These are phyloP conservation scores for Scarus forsteni DNA, from an alignment of 2,797 vertebrate genomes.

Conservation along the genomic window DNA sequence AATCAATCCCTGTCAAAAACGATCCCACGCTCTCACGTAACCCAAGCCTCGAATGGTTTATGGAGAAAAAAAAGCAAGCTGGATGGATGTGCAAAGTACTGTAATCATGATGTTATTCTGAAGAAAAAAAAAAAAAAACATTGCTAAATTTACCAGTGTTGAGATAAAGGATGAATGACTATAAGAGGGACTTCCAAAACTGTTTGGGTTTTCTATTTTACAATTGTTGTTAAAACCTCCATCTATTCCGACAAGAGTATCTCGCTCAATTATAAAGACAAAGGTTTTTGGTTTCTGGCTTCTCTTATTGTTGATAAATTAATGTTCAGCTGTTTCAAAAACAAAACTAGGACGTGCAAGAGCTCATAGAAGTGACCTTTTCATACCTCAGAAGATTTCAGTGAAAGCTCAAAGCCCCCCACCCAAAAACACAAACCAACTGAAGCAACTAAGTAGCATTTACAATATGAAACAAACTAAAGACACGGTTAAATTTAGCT, in stretches of 20 bases:
- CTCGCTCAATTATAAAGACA: slow-evolving; percentile 27
- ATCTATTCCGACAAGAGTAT: slow-evolving; percentile 36
- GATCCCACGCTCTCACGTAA: slow-evolving; percentile 48
- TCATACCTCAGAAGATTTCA: slow-evolving; percentile 59
- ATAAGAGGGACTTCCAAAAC: slow-evolving; percentile 15
- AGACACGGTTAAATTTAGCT: slow-evolving; percentile 70
- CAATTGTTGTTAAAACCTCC: slow-evolving; percentile 37
- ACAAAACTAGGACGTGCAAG: slow-evolving; percentile 54
- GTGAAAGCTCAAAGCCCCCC: slow-evolving; percentile 49
- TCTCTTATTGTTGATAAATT: slow-evolving; percentile 43
- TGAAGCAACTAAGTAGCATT: slow-evolving; percentile 73
- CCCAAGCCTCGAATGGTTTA: slow-evolving; percentile 55
- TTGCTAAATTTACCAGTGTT: slow-evolving; percentile 41
- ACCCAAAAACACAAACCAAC: slow-evolving; percentile 43
- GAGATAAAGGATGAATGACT: slow-evolving; percentile 33
- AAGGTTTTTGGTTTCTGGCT: slow-evolving; percentile 37
- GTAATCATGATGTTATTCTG: slow-evolving; percentile 37
- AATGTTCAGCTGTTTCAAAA: slow-evolving; percentile 48
- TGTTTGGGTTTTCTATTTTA: slow-evolving; percentile 29
- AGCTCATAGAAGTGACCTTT: slow-evolving; percentile 64
- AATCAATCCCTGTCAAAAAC: slow-evolving; percentile 55
- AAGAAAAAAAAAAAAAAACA: slow-evolving; percentile 36
- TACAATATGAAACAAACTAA: slow-evolving; percentile 72
- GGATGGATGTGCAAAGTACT: slow-evolving; percentile 66
- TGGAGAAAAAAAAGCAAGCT: slow-evolving; percentile 55